Evolutionary conservation across 2,888 invertebrate genomes (phyloP), one percentile per base, ranked within the genome.

Genomic region (Iselma pallidipennis): DNA sequence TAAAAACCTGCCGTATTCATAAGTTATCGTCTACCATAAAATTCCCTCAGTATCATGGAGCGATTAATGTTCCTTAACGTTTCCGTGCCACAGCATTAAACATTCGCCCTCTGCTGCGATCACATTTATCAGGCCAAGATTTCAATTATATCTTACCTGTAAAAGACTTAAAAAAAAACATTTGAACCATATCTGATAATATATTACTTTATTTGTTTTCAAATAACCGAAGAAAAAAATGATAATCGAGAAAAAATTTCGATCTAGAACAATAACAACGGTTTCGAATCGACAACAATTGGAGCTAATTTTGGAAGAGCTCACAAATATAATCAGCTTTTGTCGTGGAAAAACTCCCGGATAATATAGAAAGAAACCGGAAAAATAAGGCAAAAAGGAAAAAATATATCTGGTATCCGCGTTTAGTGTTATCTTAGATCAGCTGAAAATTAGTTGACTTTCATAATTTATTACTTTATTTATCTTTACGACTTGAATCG

Each of bases 31-130:
- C 61, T 49, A 58, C 68, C 68, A 73, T 74, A 74, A 75, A 73
- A 74, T 73, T 74, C 67, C 72, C 52, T 68, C 70, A 67, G 72
- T 68, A 73, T 74, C 71, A 71, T 65, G 66, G 68, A 66, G 71
- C 74, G 76, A 75, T 76, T 75, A 74, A 76, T 75, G 76, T 76
- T 74, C 75, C 76, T 76, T 75, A 71, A 71, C 74, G 71, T 74
- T 74, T 71, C 70, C 76, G 74, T 76, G 74, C 75, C 72, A 72
- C 71, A 67, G 73, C 74, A 76, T 75, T 76, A 74, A 75, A 75
- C 74, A 74, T 73, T 68, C 71, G 65, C 71, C 65, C 68, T 68
- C 61, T 59, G 60, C 54, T 66, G 63, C 61, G 58, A 67, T 59
- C 71, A 65, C 74, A 72, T 75, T 75, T 74, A 73, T 75, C 73